These are phyloP conservation scores for Colletes gigas DNA, from an alignment of 1,140 invertebrate genomes.

Conservation along the genomic window DNA sequence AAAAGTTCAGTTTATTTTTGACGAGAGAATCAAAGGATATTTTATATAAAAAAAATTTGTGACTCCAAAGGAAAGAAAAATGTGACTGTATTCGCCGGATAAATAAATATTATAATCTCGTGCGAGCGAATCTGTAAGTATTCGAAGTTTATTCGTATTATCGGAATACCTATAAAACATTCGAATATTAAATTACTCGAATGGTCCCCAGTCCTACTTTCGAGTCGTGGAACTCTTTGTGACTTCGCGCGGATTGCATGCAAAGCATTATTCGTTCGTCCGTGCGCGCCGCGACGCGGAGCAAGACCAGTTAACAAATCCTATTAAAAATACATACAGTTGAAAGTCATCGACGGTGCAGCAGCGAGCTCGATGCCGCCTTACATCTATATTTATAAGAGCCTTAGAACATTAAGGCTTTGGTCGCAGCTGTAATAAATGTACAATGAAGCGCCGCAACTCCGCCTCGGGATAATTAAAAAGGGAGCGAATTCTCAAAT, in stretches of 20 bases:
- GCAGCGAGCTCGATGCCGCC: conserved; percentile 24
- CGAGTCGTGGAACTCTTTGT: neutral
- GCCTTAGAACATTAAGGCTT: conserved; percentile 65
- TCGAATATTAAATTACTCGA: no score
- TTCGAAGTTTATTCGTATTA: neutral
- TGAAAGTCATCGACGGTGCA: conserved; percentile 19
- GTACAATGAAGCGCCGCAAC: conserved; percentile 48
- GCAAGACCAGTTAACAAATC: conserved; percentile 50
- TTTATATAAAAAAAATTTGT: no score
- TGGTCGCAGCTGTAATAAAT: conserved; percentile 56
- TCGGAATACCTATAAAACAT: no score
- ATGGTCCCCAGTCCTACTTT: neutral
- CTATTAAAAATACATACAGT: conserved; percentile 64
- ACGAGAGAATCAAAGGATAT: no score
- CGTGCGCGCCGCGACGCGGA: neutral
- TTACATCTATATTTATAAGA: conserved; percentile 66
- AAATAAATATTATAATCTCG: no score
- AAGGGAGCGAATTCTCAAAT: conserved; percentile 51
- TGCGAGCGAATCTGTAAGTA: no score
- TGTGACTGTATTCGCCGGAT: no score
- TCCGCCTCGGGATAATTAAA: conserved; percentile 54
- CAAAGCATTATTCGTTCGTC: neutral
- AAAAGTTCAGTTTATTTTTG: no score
- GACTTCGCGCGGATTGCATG: neutral
- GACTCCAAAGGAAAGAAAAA: no score